A percentile compares a stretch with the other conserved stretches of the same genome.
These are phyloP conservation scores for Hydropsyche tenuis DNA, from an alignment of 1,140 invertebrate species.

Conservation along the genomic window DNA sequence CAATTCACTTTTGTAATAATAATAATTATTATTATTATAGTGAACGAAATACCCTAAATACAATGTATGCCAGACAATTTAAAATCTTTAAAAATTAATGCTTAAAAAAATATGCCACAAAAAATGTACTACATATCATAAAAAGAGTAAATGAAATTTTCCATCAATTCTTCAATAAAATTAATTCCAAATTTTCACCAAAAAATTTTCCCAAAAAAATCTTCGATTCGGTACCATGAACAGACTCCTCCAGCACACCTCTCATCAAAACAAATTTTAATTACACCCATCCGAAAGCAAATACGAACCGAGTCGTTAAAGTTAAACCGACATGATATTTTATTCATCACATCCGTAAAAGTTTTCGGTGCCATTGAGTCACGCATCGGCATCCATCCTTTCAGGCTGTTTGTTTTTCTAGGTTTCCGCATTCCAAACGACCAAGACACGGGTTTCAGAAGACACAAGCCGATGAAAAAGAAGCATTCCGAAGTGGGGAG, in stretches of 20 bases:
- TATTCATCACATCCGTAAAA: too few relatives aligned
- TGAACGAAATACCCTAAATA: too few relatives aligned
- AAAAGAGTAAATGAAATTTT: background rate
- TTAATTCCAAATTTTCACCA: background rate
- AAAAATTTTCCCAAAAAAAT: background rate
- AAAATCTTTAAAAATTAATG: too few relatives aligned
- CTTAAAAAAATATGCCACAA: too few relatives aligned
- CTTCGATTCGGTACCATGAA: too few relatives aligned
- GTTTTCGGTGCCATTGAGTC: too few relatives aligned
- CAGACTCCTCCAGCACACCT: background rate
- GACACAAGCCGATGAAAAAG: background rate
- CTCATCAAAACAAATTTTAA: background rate
- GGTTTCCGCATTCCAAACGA: background rate
- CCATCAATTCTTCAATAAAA: background rate
- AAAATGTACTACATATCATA: background rate
- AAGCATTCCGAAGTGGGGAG: slow-evolving; percentile 24
- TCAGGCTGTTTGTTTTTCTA: slow-evolving; percentile 7
- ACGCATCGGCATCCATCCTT: background rate
- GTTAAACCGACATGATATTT: too few relatives aligned
- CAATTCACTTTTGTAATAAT: too few relatives aligned
- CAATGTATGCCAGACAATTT: too few relatives aligned
- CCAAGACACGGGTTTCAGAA: background rate
- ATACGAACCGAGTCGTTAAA: too few relatives aligned
- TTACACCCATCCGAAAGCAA: background rate
- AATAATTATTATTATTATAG: too few relatives aligned